These are phyloP conservation scores for Nemoura dubitans DNA, from an alignment of 2,888 invertebrate genomes.

Conservation along the genomic window DNA sequence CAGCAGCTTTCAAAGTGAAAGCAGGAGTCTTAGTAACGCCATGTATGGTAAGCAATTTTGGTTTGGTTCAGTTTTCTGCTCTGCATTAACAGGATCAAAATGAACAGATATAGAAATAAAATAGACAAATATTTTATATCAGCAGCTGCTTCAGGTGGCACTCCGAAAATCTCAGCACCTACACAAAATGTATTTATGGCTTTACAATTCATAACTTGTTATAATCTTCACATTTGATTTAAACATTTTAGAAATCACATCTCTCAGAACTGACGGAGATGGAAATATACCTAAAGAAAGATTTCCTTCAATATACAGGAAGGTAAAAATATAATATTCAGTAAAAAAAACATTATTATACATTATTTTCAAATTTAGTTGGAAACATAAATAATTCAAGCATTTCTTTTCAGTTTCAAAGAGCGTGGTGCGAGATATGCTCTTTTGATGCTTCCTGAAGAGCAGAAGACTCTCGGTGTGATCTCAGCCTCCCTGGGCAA, in stretches of 20 bases:
- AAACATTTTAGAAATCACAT: constrained; percentile 76
- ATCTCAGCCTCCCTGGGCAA: constrained; percentile 95
- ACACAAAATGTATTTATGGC: too few relatives aligned
- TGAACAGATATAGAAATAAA: neutral
- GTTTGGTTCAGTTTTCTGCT: neutral
- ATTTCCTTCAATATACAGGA: constrained; percentile 94
- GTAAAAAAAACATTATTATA: too few relatives aligned
- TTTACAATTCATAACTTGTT: too few relatives aligned
- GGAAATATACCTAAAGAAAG: constrained; percentile 92
- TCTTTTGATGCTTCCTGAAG: constrained; percentile 75
- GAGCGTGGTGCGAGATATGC: constrained; percentile 93
- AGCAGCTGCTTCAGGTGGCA: too few relatives aligned
- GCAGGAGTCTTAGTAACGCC: constrained; percentile 85
- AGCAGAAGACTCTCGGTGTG: constrained; percentile 79
- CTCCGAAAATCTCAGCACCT: too few relatives aligned
- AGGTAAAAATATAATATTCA: constrained; percentile 66
- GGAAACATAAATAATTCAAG: neutral
- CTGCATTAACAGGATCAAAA: neutral
- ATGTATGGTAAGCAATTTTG: constrained; percentile 73
- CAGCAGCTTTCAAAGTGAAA: constrained; percentile 88
- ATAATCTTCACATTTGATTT: too few relatives aligned
- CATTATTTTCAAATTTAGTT: constrained; percentile 48
- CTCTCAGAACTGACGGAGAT: constrained; percentile 81
- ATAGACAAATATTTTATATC: too few relatives aligned
- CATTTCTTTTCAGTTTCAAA: constrained; percentile 76